Evolutionary conservation across 2,888 invertebrate species (phyloP).

Genomic region (Dyspetes luteomarginatus): DNA sequence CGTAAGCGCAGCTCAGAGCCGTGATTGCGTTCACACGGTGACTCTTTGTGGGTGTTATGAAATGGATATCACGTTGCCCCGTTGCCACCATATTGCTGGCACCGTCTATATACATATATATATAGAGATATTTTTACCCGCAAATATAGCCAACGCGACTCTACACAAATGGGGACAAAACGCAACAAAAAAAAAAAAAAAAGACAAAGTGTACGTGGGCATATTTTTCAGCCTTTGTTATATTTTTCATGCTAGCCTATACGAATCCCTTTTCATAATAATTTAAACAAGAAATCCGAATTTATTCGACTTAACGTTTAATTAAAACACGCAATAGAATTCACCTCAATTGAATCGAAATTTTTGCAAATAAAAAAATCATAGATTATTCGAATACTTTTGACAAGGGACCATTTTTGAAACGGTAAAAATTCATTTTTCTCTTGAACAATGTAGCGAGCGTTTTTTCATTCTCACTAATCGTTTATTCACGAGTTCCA

Average conservation of each 20-base stretch:
- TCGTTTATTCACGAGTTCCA: conserved; percentile 1
- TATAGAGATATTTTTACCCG: not conserved
- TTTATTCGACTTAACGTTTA: too few relatives aligned
- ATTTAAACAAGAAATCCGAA: too few relatives aligned
- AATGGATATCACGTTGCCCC: conserved; percentile 81
- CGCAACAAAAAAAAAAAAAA: conserved; percentile 13
- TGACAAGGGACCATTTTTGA: too few relatives aligned
- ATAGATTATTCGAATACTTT: too few relatives aligned
- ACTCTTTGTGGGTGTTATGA: conserved; percentile 82
- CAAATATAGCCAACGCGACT: too few relatives aligned
- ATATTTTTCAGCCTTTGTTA: conserved; percentile 18
- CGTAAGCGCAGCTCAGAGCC: conserved; percentile 70
- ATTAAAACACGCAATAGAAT: too few relatives aligned
- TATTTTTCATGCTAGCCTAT: conserved; percentile 4
- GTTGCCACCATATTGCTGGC: conserved; percentile 52
- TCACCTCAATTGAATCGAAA: not conserved
- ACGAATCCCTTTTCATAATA: too few relatives aligned
- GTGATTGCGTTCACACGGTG: conserved; percentile 81
- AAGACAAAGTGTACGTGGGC: conserved; percentile 27
- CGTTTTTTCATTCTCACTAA: not conserved
- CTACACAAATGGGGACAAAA: not conserved
- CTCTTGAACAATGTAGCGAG: not conserved
- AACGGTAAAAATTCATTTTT: not conserved
- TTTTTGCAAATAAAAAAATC: not conserved
- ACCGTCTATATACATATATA: conserved; percentile 69